A percentile compares a stretch with the other conserved stretches of the same genome.
These are phyloP conservation scores for Aspidiotus rigidus DNA, from an alignment of 2,888 invertebrate genomes.

Conservation along the genomic window DNA sequence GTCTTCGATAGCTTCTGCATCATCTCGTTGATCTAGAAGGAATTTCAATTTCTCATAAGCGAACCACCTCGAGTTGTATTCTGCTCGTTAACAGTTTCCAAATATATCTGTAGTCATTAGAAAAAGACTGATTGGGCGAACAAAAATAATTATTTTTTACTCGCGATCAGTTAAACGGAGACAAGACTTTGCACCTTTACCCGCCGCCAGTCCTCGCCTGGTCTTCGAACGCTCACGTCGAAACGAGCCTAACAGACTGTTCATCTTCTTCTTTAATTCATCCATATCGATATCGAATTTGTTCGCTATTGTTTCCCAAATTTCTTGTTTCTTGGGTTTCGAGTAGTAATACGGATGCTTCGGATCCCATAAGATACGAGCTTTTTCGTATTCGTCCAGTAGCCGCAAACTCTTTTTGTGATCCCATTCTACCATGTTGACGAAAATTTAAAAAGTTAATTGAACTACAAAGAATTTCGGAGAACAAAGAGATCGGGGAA, in stretches of 20 bases:
- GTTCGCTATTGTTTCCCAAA: constrained; percentile 34
- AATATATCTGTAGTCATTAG: background rate
- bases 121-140: background rate
- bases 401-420: constrained; percentile 26
- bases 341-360: constrained; percentile 30
- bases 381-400: constrained; percentile 34
- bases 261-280: constrained; percentile 18
- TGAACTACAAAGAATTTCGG: no score
- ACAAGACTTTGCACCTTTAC: constrained; percentile 13
- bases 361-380: constrained; percentile 35
- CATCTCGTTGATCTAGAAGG: background rate
- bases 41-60: constrained; percentile 3
- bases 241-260: constrained; percentile 20
- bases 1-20: background rate
- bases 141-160: background rate
- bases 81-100: background rate
- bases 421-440: constrained; percentile 34
- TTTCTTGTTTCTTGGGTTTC: constrained; percentile 34
- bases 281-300: constrained; percentile 7
- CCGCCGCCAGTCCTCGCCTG: background rate
- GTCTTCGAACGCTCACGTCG: constrained; percentile 14
- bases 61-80: constrained; percentile 1
- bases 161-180: background rate
- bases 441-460: no score
- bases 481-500: no score